Evolutionary conservation across 2,113 vertebrate species (phyloP).

Genomic region (Bubalus kerabau): DNA sequence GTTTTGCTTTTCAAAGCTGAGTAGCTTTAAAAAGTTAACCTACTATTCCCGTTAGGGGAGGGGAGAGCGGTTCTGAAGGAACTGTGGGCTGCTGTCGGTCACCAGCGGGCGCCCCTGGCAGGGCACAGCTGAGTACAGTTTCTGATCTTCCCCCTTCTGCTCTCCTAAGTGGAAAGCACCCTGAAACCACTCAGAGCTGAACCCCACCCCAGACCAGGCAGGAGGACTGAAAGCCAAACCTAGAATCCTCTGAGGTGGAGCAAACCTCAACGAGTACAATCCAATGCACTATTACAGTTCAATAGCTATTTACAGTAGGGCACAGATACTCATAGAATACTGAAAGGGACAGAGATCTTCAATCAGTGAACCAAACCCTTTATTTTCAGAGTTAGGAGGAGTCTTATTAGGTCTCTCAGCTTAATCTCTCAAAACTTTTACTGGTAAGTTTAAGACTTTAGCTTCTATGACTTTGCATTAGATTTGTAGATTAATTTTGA

Average conservation of each 20-base stretch:
- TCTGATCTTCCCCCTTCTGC: not conserved
- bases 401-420: not conserved
- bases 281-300: not conserved
- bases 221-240: not conserved
- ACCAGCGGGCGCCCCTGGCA: not conserved
- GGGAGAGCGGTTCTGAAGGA: not conserved
- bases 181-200: not conserved
- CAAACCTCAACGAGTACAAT: not conserved
- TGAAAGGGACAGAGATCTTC: not conserved
- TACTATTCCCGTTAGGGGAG: not conserved
- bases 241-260: not conserved
- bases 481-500: not conserved
- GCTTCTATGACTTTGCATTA: not conserved
- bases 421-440: not conserved
- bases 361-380: not conserved
- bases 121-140: not conserved
- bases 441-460: not conserved
- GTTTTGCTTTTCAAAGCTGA: not conserved
- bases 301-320: not conserved
- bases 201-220: not conserved
- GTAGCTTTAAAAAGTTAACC: not conserved
- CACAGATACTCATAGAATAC: not conserved
- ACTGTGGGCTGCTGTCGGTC: not conserved
- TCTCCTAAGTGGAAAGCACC: not conserved
- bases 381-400: not conserved